Base-by-base conservation (phyloP, 2,797 vertebrate genomes). In the Ispidina lecontei region DNA sequence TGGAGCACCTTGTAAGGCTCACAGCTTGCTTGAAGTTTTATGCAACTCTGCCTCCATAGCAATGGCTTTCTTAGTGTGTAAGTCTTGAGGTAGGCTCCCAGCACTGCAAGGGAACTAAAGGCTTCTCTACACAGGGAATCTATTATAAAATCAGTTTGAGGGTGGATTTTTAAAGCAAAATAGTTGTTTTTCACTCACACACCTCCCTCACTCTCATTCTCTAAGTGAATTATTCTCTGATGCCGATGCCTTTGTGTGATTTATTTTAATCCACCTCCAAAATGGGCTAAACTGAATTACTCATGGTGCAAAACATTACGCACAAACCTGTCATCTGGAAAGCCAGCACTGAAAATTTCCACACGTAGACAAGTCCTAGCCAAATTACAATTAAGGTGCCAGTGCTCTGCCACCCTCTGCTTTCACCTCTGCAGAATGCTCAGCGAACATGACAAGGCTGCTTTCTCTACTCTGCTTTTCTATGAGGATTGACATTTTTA, bases 251-350 rank as follows among this genome's bases (percentile, higher is more conserved):
- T 92, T 94, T 87, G 59, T 89, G 51, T 54, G 59, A 91, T 89
- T 85, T 92, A 87, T 89, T 94, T 91, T 90, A 93, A 92, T 85
- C 75, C 67, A 67, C 67, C 52, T 92, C 79, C 59, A 86, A 85
- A 89, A 86, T 49, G 70, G 67, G 41, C 82, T 88, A 60, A 86
- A 91, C 69, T 87, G 78, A 93, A 87, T 95, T 87, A 93, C 75
- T 90, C 21, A 22, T 55, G 49, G 62, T 80, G 69, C 81, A 94
- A 95, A 95, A 85, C 29, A 74, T 59, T 74, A 84, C 79, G 62
- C n/a, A 35, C 58, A 80, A 90, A 89, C 26, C 46, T 89, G 63
- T 91, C 72, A 83, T 79, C 58, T 82, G 67, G 69, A 92, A 81
- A 87, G 79, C 59, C 41, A 83, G 67, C 22, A 67, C 44, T 65